Evolutionary conservation across 2,888 invertebrate genomes (phyloP), one percentile per base, ranked within the genome.

Genomic region (Ceriagrion tenellum): DNA sequence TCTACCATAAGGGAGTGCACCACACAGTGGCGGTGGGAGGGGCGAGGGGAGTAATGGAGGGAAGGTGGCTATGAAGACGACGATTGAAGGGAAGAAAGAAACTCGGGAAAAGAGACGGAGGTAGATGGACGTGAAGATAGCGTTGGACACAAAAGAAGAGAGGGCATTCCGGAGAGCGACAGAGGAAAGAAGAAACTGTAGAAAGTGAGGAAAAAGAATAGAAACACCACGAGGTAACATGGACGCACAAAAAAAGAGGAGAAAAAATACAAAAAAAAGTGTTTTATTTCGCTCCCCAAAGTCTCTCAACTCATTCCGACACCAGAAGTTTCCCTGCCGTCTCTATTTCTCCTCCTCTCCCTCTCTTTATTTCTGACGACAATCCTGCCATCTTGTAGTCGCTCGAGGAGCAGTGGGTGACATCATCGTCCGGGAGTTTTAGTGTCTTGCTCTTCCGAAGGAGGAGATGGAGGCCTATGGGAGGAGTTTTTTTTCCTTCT

Each of bases 261-360:
- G 35, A 81, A 35, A 13, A 20, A 59, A 56, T 56, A 16, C 12
- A 59, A 8, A 8, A 35, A 81, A 16, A 81, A 81, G 35, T 35
- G 16, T 81, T 81, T 69, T n/a, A n/a, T 35, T 30, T 81, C 16
- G 81, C 30, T 20, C 59, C 81, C 35, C 35, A 13, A 81, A 81
- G 81, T 81, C 81, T 35, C 81, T 81, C 81, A 35, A 81, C 30
- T 81, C 81, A 81, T 81, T 81, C 35, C 30, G 81, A 35, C 81
- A 81, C 81, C 30, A 35, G 81, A 81, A 81, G 81, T 81, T 35
- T 81, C 81, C 81, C 3, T 81, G 23, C 30, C 13, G 35, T 16
- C 81, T 81, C 13, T 35, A 35, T 81, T 47, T 8, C 69, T 69
- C 18, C 35, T 81, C 16, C 74, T 2, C 16, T 30, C 23, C 35